Percentiles rank a stretch among this genome's conserved stretches.
These are phyloP conservation scores for Tenthredo mesomela DNA, from an alignment of 2,888 invertebrate genomes.

Conservation along the genomic window DNA sequence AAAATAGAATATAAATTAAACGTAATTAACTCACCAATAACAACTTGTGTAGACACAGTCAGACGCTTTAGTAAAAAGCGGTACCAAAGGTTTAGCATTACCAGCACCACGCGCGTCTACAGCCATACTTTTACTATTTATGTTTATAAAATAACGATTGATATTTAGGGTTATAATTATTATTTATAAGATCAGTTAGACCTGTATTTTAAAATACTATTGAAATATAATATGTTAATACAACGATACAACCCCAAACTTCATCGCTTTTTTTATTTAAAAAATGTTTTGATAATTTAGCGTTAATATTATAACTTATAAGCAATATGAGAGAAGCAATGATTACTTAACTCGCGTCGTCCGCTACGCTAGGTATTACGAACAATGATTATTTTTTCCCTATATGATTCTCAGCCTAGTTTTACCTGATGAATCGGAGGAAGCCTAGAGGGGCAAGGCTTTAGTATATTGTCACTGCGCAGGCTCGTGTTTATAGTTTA, in stretches of 20 bases:
- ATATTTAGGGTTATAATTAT: not conserved
- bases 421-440: not conserved
- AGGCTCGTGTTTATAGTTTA: not conserved
- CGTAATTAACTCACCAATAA: slow-evolving; percentile 87
- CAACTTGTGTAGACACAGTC: slow-evolving; percentile 93
- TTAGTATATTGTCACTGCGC: not conserved
- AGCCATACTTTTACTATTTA: slow-evolving; percentile 73
- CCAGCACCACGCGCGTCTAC: slow-evolving; percentile 72
- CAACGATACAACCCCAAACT: not conserved
- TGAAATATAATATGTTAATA: not conserved
- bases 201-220: not conserved
- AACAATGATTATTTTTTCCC: not conserved
- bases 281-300: not conserved
- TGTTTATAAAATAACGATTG: slow-evolving; percentile 60
- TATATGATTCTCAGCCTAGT: not conserved
- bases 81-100: slow-evolving; percentile 75
- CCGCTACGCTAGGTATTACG: too few species aligned
- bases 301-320: not conserved
- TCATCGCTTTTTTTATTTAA: not conserved
- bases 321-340: not conserved
- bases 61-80: slow-evolving; percentile 86
- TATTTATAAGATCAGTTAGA: not conserved
- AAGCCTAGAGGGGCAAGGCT: not conserved
- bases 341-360: not conserved
- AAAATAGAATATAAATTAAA: too few species aligned